phyloP scores from a whole-genome alignment of 2,888 invertebrate genomes.

The Ophion ellenae region DNA sequence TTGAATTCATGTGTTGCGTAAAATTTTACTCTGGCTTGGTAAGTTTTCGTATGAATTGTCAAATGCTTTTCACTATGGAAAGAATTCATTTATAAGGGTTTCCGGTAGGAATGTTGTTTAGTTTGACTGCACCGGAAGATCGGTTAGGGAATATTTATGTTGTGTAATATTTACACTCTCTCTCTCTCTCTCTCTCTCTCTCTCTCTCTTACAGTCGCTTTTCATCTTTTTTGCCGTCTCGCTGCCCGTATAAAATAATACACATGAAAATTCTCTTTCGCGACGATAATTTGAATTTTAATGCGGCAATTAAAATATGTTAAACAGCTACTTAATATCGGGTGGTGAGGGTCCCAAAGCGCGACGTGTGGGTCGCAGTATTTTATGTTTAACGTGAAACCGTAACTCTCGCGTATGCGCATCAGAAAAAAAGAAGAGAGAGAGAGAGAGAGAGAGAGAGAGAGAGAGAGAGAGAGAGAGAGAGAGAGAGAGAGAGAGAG shows the following conservation, averaged over 20 bases:
- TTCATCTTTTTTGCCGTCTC: neutral
- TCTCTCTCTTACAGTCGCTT: neutral
- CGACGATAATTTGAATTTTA: conserved; percentile 75
- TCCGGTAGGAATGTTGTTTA: too few species aligned
- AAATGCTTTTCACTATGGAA: neutral
- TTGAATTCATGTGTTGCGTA: neutral
- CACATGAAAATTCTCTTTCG: conserved; percentile 28
- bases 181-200: neutral
- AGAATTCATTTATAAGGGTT: too few species aligned
- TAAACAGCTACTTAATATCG: conserved; percentile 79
- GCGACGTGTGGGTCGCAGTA: conserved; percentile 74
- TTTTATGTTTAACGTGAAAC: conserved; percentile 81
- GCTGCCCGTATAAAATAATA: conserved; percentile 17
- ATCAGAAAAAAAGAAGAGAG: conserved; percentile 14
- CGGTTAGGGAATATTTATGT: too few species aligned
- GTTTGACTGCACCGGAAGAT: too few species aligned
- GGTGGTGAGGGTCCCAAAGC: conserved; percentile 49
- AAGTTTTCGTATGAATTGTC: neutral
- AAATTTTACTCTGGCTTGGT: neutral
- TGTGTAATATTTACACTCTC: too few species aligned
- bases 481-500: conserved; percentile 27
- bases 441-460: conserved; percentile 10
- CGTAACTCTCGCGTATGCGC: conserved; percentile 76
- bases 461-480: conserved; percentile 9
- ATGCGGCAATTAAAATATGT: conserved; percentile 80